These are phyloP conservation scores for Patiria miniata DNA, from an alignment of 35 echinoderm and acorn worm genomes.

Conservation along the genomic window DNA sequence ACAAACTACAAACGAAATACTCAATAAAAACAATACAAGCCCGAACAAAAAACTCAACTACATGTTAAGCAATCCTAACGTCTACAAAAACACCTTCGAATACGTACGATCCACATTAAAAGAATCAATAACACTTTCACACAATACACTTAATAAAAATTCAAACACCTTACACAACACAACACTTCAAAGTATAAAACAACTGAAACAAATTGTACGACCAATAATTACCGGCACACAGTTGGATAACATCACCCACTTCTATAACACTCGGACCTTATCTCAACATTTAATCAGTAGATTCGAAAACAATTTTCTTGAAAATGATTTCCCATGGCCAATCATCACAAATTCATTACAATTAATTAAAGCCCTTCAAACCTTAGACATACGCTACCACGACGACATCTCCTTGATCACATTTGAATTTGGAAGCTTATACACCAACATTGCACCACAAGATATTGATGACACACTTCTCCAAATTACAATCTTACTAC, in stretches of 20 bases:
- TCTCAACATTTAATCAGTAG: neutral
- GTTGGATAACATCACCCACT: neutral
- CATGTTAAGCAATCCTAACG: neutral
- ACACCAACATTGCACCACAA: no score
- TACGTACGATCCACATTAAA: no score
- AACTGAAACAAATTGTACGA: neutral
- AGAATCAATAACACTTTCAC: no score
- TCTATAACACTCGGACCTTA: neutral
- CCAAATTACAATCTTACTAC: no score
- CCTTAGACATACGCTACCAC: no score
- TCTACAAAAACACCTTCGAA: neutral
- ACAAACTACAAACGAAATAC: neutral
- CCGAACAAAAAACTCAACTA: neutral
- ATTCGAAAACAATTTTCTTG: neutral
- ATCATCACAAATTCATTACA: neutral
- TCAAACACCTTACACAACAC: neutral
- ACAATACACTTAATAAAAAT: no score
- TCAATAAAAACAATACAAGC: neutral
- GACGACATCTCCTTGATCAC: no score
- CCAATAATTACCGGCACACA: neutral
- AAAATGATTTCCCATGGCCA: neutral
- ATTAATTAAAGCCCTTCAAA: no score
- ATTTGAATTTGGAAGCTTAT: no score
- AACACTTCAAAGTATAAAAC: neutral
- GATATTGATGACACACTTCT: no score